Evolutionary conservation across 1,140 invertebrate genomes (phyloP).

Genomic region (Saccostrea echinata): DNA sequence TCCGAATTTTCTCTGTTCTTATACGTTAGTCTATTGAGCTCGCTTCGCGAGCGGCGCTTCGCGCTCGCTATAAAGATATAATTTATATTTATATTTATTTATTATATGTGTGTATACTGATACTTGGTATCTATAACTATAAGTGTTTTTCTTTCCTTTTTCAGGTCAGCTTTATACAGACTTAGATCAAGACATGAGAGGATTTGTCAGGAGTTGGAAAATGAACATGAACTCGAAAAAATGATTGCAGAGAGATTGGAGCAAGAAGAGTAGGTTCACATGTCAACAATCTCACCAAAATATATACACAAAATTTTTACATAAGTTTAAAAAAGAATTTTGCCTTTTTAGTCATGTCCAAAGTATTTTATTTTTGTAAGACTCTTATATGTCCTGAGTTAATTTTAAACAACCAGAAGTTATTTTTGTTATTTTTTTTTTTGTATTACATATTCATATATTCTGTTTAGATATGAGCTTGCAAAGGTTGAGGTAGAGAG

Average conservation of each 20-base stretch:
- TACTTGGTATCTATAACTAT: too few relatives aligned
- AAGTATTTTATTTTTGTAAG: too few relatives aligned
- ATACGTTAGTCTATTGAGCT: too few relatives aligned
- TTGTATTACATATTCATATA: background rate
- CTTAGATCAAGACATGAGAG: conserved; percentile 73
- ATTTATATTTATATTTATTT: too few relatives aligned
- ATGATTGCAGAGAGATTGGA: conserved; percentile 74
- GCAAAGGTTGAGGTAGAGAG: conserved; percentile 76
- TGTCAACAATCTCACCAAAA: background rate
- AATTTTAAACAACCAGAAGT: background rate
- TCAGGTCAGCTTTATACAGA: conserved; percentile 72
- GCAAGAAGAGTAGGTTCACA: conserved; percentile 74
- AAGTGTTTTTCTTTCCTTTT: conserved; percentile 48
- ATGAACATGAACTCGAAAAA: conserved; percentile 72
- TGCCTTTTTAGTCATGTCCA: too few relatives aligned
- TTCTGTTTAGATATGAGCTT: conserved; percentile 74
- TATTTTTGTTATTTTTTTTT: background rate
- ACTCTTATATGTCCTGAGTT: background rate
- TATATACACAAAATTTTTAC: background rate
- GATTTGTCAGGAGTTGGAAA: conserved; percentile 73
- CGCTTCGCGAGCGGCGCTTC: too few relatives aligned
- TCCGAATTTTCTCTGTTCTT: too few relatives aligned
- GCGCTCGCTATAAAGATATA: too few relatives aligned
- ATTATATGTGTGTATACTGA: too few relatives aligned
- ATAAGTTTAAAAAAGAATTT: background rate